These are phyloP conservation scores for Forbesichthys papilliferus DNA, from an alignment of 2,113 vertebrate genomes.

Conservation along the genomic window DNA sequence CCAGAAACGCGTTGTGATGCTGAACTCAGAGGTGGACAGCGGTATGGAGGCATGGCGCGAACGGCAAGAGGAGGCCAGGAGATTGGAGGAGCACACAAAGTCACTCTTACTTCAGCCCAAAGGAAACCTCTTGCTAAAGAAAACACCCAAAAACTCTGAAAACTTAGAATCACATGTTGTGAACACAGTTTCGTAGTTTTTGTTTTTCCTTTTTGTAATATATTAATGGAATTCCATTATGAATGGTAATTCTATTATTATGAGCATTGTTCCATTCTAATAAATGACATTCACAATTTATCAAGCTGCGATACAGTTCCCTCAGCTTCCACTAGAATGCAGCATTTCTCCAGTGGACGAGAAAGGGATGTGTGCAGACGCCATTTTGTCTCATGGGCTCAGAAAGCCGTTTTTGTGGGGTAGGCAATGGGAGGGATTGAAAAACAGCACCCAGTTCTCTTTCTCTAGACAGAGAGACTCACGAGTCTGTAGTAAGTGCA, in stretches of 20 bases:
- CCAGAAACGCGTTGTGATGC: constrained; percentile 81
- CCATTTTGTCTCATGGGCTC: constrained; percentile 64
- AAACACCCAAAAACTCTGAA: constrained; percentile 22
- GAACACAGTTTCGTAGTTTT: background rate
- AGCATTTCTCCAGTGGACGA: constrained; percentile 50
- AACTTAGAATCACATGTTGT: constrained; percentile 2
- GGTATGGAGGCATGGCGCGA: constrained; percentile 76
- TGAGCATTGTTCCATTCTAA: background rate
- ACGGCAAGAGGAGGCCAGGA: constrained; percentile 56
- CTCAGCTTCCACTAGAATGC: constrained; percentile 67
- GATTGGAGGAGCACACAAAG: constrained; percentile 61
- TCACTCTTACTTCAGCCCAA: constrained; percentile 81
- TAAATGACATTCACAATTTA: background rate
- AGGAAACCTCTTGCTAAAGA: constrained; percentile 70
- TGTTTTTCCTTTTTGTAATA: background rate
- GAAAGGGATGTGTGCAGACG: constrained; percentile 10
- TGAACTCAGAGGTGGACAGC: constrained; percentile 80
- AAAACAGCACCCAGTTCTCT: constrained; percentile 31
- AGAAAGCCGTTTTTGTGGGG: constrained; percentile 24
- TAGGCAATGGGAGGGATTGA: constrained; percentile 40
- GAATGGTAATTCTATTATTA: too few species aligned
- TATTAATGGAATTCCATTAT: background rate
- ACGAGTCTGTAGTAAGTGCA: background rate
- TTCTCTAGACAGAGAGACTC: constrained; percentile 25
- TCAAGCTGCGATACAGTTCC: background rate